phyloP scores from a whole-genome alignment of 1,140 invertebrate species.

The Halesus radiatus region DNA sequence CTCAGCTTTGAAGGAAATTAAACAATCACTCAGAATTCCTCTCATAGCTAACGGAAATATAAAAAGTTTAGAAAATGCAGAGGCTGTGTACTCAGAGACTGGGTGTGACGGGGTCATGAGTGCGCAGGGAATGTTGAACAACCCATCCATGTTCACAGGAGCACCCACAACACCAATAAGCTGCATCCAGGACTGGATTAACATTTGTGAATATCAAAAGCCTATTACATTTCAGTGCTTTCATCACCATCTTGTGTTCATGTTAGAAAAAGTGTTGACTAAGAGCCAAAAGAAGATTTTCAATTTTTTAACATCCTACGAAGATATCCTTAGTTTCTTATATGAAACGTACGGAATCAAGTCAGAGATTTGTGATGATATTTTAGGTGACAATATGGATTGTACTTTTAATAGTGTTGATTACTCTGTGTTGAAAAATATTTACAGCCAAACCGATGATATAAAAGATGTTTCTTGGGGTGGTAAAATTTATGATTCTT shows the following conservation, averaged over 20 bases:
- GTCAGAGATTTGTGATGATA: slow-evolving; percentile 62
- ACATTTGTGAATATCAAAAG: slow-evolving; percentile 74
- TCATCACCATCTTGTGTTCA: slow-evolving; percentile 95
- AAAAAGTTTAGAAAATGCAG: slow-evolving; percentile 79
- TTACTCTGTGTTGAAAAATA: slow-evolving; percentile 40
- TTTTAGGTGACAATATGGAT: slow-evolving; percentile 57
- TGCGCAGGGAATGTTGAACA: slow-evolving; percentile 89
- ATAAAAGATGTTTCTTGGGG: background rate
- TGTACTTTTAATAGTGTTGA: slow-evolving; percentile 53
- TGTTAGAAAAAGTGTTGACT: slow-evolving; percentile 86
- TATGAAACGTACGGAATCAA: slow-evolving; percentile 69
- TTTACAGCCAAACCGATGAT: slow-evolving; percentile 24
- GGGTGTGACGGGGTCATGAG: slow-evolving; percentile 90
- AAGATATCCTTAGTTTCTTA: slow-evolving; percentile 81
- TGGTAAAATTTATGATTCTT: slow-evolving; percentile 40
- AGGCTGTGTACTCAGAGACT: slow-evolving; percentile 75
- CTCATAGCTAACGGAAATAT: slow-evolving; percentile 94
- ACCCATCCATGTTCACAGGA: slow-evolving; percentile 90
- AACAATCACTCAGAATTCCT: slow-evolving; percentile 81
- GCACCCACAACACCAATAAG: slow-evolving; percentile 76
- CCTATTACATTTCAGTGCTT: slow-evolving; percentile 83
- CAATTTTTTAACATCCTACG: slow-evolving; percentile 81
- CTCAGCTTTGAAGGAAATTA: slow-evolving; percentile 81
- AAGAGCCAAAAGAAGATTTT: slow-evolving; percentile 81
- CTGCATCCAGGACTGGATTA: slow-evolving; percentile 91